Conservation (phyloP, 1,140 invertebrate species). For the Ceratoteleas bidentatus region DNA sequence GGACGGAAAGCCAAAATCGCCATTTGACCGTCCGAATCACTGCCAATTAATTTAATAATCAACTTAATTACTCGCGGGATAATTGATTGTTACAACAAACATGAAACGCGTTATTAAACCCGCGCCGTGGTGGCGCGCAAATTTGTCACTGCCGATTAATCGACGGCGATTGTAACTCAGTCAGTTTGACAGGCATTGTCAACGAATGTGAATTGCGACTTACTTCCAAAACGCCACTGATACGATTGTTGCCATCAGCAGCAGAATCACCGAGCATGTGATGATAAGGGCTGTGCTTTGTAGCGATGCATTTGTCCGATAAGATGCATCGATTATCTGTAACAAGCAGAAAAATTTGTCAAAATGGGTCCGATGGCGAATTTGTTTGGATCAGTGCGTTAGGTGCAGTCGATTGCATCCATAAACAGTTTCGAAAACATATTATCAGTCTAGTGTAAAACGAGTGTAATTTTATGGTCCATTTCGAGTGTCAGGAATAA, state of each 20-base stretch:
- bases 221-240: slow-evolving; percentile 91
- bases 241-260: slow-evolving; percentile 87
- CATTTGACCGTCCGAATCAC: no score
- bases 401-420: no score
- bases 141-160: slow-evolving; percentile 5
- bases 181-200: slow-evolving; percentile 30
- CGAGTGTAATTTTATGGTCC: no score
- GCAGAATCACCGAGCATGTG: slow-evolving; percentile 86
- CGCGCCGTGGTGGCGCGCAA: background rate
- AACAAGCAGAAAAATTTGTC: slow-evolving; percentile 76
- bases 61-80: no score
- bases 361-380: slow-evolving; percentile 8
- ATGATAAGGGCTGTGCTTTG: slow-evolving; percentile 90
- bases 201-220: slow-evolving; percentile 78
- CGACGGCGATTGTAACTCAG: slow-evolving; percentile 8
- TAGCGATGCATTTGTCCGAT: slow-evolving; percentile 88
- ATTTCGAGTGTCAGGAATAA: no score
- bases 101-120: background rate
- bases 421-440: no score
- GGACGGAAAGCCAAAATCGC: no score
- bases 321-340: slow-evolving; percentile 90
- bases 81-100: background rate
- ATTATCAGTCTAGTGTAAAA: no score
- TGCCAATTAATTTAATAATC: no score
- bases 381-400: no score